A percentile compares a stretch with the other conserved stretches of the same genome.
Conservation (phyloP, 2,113 vertebrate species). For the Hypocryptadius cinnamomeus region DNA sequence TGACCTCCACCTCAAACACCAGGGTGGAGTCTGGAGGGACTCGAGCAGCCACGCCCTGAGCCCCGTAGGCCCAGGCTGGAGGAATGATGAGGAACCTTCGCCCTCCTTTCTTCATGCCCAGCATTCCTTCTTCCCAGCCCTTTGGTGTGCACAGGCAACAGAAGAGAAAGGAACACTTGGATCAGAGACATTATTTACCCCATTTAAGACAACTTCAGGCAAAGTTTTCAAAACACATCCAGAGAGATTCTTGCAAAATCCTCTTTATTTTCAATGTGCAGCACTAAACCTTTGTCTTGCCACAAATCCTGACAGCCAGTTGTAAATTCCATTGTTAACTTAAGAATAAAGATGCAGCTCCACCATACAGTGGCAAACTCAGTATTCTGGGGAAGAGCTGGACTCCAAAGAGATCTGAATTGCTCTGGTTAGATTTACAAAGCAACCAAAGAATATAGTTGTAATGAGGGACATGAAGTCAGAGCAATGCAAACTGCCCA, state of each 20-base stretch:
- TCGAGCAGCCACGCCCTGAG: conserved; percentile 79
- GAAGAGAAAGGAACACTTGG: not conserved
- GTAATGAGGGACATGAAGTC: not conserved
- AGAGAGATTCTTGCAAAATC: not conserved
- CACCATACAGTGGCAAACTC: not conserved
- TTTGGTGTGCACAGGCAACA: conserved; percentile 36
- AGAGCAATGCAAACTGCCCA: not conserved
- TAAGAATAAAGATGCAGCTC: not conserved
- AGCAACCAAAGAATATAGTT: not conserved
- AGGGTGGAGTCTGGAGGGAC: conserved; percentile 81
- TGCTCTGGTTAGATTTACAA: not conserved
- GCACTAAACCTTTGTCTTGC: not conserved
- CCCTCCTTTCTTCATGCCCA: conserved; percentile 88
- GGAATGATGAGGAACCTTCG: conserved; percentile 83
- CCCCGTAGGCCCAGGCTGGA: conserved; percentile 76
- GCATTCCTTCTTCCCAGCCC: conserved; percentile 95
- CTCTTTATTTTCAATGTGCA: not conserved
- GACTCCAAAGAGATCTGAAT: not conserved
- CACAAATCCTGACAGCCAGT: not conserved
- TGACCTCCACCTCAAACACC: conserved; percentile 86
- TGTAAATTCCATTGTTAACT: not conserved
- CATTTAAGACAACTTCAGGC: not conserved
- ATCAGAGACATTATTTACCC: not conserved
- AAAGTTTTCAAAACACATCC: not conserved
- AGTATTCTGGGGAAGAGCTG: not conserved